Conservation (phyloP, 1,140 invertebrate genomes). For the Bombus waltoni region DNA sequence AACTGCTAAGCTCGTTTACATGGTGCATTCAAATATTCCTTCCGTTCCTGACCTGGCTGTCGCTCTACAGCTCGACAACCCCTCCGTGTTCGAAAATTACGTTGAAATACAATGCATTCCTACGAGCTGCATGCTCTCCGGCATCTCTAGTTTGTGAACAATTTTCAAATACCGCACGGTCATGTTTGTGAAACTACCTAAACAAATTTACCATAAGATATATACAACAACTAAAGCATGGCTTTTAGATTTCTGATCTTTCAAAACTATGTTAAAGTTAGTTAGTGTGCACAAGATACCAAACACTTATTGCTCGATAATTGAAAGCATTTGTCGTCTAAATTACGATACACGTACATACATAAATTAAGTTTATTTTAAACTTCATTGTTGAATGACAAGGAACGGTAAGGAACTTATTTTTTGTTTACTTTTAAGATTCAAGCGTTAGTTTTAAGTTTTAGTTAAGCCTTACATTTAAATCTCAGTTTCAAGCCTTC, state of each 20-base stretch:
- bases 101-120: conserved; percentile 29
- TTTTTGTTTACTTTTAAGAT: no score
- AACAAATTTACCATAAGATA: not conserved
- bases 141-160: conserved; percentile 14
- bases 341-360: no score
- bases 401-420: no score
- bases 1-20: not conserved
- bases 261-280: not conserved
- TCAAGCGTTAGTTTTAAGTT: no score
- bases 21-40: conserved; percentile 18
- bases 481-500: no score
- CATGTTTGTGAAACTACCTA: not conserved
- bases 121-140: conserved; percentile 7
- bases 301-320: not conserved
- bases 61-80: not conserved
- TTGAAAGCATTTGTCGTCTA: no score
- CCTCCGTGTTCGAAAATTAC: conserved; percentile 9
- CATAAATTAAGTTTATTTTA: no score
- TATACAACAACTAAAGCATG: not conserved
- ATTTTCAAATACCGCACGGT: conserved; percentile 27
- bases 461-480: no score
- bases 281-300: not conserved
- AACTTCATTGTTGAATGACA: no score
- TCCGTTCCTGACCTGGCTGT: conserved; percentile 7
- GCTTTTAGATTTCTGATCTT: not conserved